Evolutionary conservation across 1,140 invertebrate genomes (phyloP).

Genomic region (Oppia nitens): DNA sequence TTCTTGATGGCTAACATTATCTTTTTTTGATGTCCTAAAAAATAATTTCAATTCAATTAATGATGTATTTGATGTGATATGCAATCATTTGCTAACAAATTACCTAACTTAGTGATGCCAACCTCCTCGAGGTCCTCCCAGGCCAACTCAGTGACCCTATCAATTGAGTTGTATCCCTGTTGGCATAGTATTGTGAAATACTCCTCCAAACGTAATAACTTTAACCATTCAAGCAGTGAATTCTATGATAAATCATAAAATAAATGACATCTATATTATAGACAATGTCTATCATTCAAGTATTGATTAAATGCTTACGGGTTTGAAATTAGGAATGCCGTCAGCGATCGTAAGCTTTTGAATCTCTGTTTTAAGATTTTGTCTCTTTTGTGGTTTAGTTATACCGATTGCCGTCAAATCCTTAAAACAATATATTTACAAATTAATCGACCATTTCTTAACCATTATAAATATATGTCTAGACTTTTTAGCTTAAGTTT

Average conservation of each 20-base stretch:
- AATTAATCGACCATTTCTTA: too few relatives aligned
- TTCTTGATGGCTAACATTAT: slow-evolving; percentile 90
- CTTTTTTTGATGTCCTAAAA: slow-evolving; percentile 94
- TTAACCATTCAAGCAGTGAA: slow-evolving; percentile 81
- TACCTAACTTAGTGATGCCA: slow-evolving; percentile 53
- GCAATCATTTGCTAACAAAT: neutral
- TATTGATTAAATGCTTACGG: slow-evolving; percentile 34
- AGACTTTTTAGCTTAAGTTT: too few relatives aligned
- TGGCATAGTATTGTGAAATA: slow-evolving; percentile 69
- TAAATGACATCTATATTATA: slow-evolving; percentile 8
- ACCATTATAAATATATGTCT: too few relatives aligned
- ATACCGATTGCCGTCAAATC: slow-evolving; percentile 63
- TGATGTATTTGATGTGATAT: neutral
- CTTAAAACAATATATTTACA: too few relatives aligned
- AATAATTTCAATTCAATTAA: slow-evolving; percentile 34
- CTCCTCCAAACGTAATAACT: slow-evolving; percentile 70
- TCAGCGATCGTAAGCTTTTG: slow-evolving; percentile 83
- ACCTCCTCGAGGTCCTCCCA: slow-evolving; percentile 99
- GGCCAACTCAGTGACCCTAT: slow-evolving; percentile 64
- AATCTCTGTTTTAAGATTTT: slow-evolving; percentile 87
- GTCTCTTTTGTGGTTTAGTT: slow-evolving; percentile 91
- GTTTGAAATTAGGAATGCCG: slow-evolving; percentile 77
- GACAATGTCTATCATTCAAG: neutral
- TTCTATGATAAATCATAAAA: slow-evolving; percentile 35
- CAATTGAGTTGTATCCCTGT: slow-evolving; percentile 83